Base-by-base conservation (phyloP, 2,113 vertebrate genomes). In the Pluvialis apricaria region DNA sequence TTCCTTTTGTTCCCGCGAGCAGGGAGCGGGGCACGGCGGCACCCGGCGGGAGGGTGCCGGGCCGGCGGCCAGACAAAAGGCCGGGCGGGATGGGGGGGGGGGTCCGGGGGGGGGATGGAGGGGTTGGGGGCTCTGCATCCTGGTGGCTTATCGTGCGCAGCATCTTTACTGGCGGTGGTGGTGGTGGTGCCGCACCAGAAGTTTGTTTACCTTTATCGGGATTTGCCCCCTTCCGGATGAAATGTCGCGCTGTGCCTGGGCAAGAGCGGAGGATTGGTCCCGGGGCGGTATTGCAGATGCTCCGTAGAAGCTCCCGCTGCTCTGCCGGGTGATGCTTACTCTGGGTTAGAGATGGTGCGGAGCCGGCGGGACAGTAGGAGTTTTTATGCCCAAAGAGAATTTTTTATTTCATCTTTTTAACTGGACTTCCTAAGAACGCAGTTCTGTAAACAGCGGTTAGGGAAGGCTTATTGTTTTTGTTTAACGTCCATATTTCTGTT, bases 61-160 rank as follows among this genome's bases (percentile, higher is more conserved):
- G 47, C 62, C 28, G 86, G 85, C 79, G 88, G 55, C 60, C 72
- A n/a, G 47, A 94, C 92, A 96, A 87, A 96, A 90, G 86, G 75
- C 38, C 61, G 44, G 62, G 88, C 71, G 2, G 90, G 36, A 82
- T 18, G 49, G 86, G 26, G 8, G 31, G 70, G 16, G 44, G n/a
- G 22, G 4, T 4, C 57, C 68, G 51, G 90, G 49, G 72, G 47
- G 44, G 55, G 45, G 18, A 15, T 20, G 12, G 52, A 5, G 47
- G 31, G 29, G 47, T 83, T 80, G 31, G 24, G 7, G 9, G 86
- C 55, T 31, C 22, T 7, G 72, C 65, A 15, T 28, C 19, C 45
- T 6, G 3, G 32, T 10, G 52, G 22, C 68, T 44, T 2, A 2
- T 5, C 0, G 44, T 2, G 40, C 1, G 66, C 6, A 38, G 57